These are phyloP conservation scores for Protobothrops flavoviridis DNA, from an alignment of 2,113 vertebrate genomes.

Conservation along the genomic window DNA sequence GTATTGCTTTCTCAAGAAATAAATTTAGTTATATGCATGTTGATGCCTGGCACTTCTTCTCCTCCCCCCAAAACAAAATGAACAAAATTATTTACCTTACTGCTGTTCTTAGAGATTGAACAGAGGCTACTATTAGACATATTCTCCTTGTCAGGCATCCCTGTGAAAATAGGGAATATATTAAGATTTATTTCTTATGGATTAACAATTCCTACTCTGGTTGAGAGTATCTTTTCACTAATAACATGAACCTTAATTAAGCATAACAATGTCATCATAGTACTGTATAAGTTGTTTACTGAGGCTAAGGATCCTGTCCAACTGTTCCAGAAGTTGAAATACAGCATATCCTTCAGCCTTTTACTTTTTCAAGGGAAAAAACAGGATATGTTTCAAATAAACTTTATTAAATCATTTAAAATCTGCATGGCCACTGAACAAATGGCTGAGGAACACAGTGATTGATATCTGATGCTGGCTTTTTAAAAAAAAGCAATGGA, in stretches of 20 bases:
- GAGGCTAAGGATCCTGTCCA: background rate
- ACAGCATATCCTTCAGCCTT: background rate
- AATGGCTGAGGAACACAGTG: background rate
- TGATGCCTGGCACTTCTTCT: background rate
- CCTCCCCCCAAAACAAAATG: background rate
- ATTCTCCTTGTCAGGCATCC: slow-evolving; percentile 91
- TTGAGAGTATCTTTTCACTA: background rate
- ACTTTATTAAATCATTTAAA: background rate
- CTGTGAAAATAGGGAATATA: slow-evolving; percentile 69
- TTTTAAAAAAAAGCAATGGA: background rate
- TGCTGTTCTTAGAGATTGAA: slow-evolving; percentile 81
- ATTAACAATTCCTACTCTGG: background rate
- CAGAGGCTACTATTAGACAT: slow-evolving; percentile 80
- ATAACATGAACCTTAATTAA: background rate
- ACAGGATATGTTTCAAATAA: background rate
- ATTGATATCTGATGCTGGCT: background rate
- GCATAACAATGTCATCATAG: background rate
- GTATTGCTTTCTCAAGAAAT: background rate
- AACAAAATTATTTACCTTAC: slow-evolving; percentile 77
- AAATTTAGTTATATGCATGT: background rate
- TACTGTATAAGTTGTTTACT: background rate
- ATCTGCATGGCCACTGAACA: background rate
- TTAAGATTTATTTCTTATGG: background rate
- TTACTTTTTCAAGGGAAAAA: background rate
- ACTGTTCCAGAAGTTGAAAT: background rate